Evolutionary conservation across 2,113 vertebrate species (phyloP).

Genomic region (Myrmophylax atrothorax): DNA sequence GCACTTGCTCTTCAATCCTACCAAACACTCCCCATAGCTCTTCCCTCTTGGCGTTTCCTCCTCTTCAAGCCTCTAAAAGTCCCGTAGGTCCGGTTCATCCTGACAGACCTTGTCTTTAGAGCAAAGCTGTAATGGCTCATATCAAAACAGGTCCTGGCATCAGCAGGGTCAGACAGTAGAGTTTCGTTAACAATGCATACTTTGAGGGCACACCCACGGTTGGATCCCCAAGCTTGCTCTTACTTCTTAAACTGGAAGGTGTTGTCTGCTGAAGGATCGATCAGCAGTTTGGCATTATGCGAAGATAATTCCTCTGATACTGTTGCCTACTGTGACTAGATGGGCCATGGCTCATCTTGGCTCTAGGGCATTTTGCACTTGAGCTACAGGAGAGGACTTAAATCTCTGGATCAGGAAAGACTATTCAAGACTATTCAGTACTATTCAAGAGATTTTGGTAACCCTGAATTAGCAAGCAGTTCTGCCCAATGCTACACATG

Average conservation of each 20-base stretch:
- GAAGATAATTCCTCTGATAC: no score
- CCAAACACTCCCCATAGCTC: background rate
- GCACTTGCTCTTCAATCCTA: background rate
- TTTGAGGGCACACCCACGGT: background rate
- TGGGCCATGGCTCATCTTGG: background rate
- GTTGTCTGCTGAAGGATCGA: rapidly evolving
- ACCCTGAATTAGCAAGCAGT: background rate
- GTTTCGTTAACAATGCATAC: background rate
- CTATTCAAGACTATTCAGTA: background rate
- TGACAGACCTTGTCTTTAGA: background rate
- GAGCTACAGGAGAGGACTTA: background rate
- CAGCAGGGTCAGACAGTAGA: background rate
- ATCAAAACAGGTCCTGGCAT: background rate
- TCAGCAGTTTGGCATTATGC: rapidly evolving
- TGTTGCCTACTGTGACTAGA: background rate
- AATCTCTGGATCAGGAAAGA: background rate
- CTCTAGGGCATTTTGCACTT: background rate
- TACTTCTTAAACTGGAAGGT: background rate
- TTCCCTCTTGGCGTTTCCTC: background rate
- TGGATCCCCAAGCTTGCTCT: background rate
- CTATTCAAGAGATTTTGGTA: background rate
- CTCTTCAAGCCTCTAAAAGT: background rate
- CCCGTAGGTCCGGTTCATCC: background rate
- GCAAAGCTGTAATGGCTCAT: background rate
- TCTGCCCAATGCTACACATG: background rate